A percentile compares a stretch with the other conserved stretches of the same genome.
phyloP scores from a whole-genome alignment of 2,888 invertebrate genomes.

The Calliscelio sp. region DNA sequence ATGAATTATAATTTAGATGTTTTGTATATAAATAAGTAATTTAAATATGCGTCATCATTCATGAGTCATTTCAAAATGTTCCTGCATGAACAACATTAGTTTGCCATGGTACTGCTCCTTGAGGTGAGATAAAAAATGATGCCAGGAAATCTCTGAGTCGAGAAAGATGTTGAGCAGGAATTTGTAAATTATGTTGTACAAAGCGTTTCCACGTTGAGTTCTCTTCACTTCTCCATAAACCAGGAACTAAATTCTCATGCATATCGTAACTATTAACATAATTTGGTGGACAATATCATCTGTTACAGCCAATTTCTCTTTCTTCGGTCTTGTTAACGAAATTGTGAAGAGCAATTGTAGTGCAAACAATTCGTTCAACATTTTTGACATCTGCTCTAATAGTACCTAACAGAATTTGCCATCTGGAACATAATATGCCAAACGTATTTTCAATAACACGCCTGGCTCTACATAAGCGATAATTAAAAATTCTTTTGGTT shows the following conservation, averaged over 20 bases:
- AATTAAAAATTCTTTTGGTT: not conserved
- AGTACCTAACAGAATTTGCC: not conserved
- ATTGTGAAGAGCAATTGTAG: not conserved
- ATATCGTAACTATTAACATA: not conserved
- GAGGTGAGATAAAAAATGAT: too few species aligned
- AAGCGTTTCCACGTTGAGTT: too few species aligned
- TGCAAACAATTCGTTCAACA: not conserved
- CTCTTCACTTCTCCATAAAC: not conserved
- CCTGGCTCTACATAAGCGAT: not conserved
- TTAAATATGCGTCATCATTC: too few species aligned
- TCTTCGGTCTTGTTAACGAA: not conserved
- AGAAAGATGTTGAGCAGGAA: too few species aligned
- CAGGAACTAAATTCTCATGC: not conserved
- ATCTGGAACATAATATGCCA: not conserved
- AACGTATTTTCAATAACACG: not conserved
- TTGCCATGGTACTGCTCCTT: too few species aligned
- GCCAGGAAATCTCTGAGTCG: too few species aligned
- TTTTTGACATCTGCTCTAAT: not conserved
- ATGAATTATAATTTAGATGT: too few species aligned
- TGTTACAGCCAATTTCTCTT: not conserved
- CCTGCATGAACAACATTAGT: too few species aligned
- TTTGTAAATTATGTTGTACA: too few species aligned
- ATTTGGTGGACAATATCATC: not conserved
- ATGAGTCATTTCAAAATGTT: too few species aligned
- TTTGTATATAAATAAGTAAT: too few species aligned